Percentiles rank a stretch among this genome's conserved stretches.
Evolutionary conservation across 2,888 invertebrate genomes (phyloP).

Genomic region (Margaritifera margaritifera): DNA sequence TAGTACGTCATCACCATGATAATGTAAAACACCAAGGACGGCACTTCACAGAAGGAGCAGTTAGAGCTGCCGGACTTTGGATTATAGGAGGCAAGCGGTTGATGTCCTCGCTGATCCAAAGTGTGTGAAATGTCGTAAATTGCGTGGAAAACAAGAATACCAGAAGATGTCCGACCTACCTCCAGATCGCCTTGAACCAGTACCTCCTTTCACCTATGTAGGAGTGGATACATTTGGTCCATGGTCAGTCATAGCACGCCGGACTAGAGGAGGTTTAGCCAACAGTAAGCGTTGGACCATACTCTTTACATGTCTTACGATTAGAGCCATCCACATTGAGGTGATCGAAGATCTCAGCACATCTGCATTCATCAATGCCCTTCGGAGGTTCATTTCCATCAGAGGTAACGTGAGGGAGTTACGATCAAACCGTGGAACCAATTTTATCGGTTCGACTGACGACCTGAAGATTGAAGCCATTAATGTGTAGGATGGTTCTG

Average conservation of each 20-base stretch:
- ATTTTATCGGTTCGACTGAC: no score
- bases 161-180: conserved; percentile 29
- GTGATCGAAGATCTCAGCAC: conserved; percentile 26
- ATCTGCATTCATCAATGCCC: no score
- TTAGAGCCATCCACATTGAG: conserved; percentile 33
- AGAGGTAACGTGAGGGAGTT: no score
- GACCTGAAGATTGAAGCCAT: no score
- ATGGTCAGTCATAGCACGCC: conserved; percentile 19
- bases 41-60: conserved; percentile 36
- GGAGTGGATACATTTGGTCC: conserved; percentile 35
- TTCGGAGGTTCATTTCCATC: no score
- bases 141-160: conserved; percentile 15
- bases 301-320: conserved; percentile 27
- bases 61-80: conserved; percentile 34
- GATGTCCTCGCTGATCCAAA: conserved; percentile 15
- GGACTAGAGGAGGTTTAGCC: conserved; percentile 25
- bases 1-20: conserved; percentile 26
- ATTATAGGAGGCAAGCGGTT: conserved; percentile 25
- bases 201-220: conserved; percentile 34
- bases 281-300: conserved; percentile 31
- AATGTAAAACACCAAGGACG: conserved; percentile 33
- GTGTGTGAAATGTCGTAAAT: conserved; percentile 24
- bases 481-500: no score
- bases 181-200: conserved; percentile 10
- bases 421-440: no score